These are phyloP conservation scores for Colistium nudipinnis DNA, from an alignment of 2,113 vertebrate genomes.

Conservation along the genomic window DNA sequence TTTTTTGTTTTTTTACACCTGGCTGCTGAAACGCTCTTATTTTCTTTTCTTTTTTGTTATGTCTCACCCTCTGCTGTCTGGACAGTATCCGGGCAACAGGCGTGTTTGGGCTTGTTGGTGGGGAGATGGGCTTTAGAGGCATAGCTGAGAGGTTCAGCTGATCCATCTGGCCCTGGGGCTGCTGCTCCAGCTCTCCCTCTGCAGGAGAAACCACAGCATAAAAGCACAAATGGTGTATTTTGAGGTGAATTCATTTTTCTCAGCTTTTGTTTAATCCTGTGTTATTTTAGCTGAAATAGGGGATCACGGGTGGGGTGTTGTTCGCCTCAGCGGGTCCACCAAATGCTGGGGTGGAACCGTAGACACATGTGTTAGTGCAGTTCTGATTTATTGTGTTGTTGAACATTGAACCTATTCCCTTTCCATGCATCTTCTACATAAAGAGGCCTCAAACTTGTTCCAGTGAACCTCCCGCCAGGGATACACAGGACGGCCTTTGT, in stretches of 20 bases:
- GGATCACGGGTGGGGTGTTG: no score
- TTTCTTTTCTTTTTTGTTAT: not conserved
- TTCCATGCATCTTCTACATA: not conserved
- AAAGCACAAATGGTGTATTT: no score
- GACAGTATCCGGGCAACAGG: not conserved
- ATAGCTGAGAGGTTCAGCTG: conserved; percentile 5
- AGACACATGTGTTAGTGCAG: no score
- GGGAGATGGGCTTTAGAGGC: conserved; percentile 7
- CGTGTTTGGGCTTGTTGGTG: conserved; percentile 49
- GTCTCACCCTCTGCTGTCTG: conserved; percentile 40
- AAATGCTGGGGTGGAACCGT: no score
- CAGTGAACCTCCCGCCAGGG: not conserved
- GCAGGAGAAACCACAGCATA: conserved; percentile 43
- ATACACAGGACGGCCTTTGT: not conserved
- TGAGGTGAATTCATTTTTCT: not conserved
- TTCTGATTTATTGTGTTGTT: no score
- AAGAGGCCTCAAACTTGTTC: not conserved
- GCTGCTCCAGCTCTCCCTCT: conserved; percentile 70
- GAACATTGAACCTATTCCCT: not conserved
- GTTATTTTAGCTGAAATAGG: not conserved
- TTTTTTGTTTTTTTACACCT: no score
- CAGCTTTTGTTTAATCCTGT: not conserved
- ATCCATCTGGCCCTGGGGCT: conserved; percentile 14
- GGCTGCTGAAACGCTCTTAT: not conserved
- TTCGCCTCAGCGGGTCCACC: no score